These are phyloP conservation scores for Zaprionus africanus DNA, from an alignment of 1,140 invertebrate species.

Conservation along the genomic window DNA sequence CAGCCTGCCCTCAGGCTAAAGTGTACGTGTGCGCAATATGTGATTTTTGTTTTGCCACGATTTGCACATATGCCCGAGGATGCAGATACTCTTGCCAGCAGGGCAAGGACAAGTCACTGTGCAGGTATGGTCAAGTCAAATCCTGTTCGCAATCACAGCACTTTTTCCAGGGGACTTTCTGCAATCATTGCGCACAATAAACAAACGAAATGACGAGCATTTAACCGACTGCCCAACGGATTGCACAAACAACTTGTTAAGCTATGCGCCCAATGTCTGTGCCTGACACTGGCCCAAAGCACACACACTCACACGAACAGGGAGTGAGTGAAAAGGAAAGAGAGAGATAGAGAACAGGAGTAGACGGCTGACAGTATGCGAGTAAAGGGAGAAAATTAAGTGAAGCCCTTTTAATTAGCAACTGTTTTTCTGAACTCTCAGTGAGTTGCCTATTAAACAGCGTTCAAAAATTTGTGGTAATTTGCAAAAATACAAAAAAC, in stretches of 20 bases:
- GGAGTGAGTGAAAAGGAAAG: not conserved
- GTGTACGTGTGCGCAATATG: conserved; percentile 77
- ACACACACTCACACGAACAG: conserved; percentile 24
- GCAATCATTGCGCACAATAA: conserved; percentile 80
- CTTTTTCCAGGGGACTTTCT: conserved; percentile 57
- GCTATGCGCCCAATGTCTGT: conserved; percentile 45
- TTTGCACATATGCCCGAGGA: conserved; percentile 66
- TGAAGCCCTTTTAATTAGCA: conserved; percentile 71
- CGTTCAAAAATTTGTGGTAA: conserved; percentile 53
- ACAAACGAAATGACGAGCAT: conserved; percentile 80
- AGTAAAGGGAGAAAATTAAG: conserved; percentile 43
- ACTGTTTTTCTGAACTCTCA: conserved; percentile 13
- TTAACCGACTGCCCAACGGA: conserved; percentile 70
- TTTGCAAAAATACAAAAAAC: conserved; percentile 40
- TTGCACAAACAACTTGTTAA: conserved; percentile 65
- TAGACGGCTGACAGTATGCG: not conserved
- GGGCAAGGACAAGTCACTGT: conserved; percentile 22
- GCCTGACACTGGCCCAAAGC: conserved; percentile 44
- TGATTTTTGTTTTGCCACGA: conserved; percentile 80
- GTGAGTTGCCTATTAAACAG: conserved; percentile 11
- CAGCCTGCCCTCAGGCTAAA: conserved; percentile 57
- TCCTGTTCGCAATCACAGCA: conserved; percentile 73
- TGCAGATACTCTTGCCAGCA: conserved; percentile 20
- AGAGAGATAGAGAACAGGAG: not conserved
- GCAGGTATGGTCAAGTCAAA: conserved; percentile 65